Evolutionary conservation across 2,113 vertebrate genomes (phyloP).

Genomic region (Ornithorhynchus anatinus): DNA sequence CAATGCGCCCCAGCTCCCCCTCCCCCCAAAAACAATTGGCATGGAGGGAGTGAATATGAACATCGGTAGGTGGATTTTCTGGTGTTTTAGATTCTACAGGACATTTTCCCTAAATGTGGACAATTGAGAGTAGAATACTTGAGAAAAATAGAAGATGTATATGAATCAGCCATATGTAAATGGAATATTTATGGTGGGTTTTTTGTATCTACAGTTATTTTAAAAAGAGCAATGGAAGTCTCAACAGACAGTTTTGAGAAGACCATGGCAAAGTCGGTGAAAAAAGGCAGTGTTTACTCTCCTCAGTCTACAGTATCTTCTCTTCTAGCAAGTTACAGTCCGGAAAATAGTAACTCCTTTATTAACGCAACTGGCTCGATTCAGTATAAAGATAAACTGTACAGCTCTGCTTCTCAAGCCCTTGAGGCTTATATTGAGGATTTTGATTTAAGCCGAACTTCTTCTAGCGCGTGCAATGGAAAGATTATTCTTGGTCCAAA

Average conservation of each 20-base stretch:
- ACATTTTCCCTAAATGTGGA: neutral
- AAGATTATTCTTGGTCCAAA: conserved; percentile 42
- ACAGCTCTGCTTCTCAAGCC: conserved; percentile 83
- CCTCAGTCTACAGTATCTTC: conserved; percentile 81
- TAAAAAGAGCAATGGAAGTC: conserved; percentile 30
- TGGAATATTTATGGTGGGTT: neutral
- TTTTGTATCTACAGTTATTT: conserved; percentile 22
- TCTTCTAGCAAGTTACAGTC: conserved; percentile 73
- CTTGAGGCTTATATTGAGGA: conserved; percentile 89
- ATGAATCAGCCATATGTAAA: neutral
- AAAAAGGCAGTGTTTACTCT: conserved; percentile 52
- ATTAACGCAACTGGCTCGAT: conserved; percentile 48
- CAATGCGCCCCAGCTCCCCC: too few relatives aligned
- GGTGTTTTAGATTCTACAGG: too few relatives aligned
- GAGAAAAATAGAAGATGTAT: neutral
- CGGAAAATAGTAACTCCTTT: conserved; percentile 42
- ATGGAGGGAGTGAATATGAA: too few relatives aligned
- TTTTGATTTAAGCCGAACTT: conserved; percentile 69
- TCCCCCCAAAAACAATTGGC: too few relatives aligned
- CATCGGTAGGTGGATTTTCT: too few relatives aligned
- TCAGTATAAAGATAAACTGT: conserved; percentile 77
- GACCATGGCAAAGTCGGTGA: conserved; percentile 50
- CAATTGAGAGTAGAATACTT: neutral
- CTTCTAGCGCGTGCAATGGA: conserved; percentile 38
- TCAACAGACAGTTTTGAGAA: conserved; percentile 14